A percentile compares a stretch with the other conserved stretches of the same genome.
Conservation (phyloP, 2,113 vertebrate genomes). For the Phalacrocorax carbo region DNA sequence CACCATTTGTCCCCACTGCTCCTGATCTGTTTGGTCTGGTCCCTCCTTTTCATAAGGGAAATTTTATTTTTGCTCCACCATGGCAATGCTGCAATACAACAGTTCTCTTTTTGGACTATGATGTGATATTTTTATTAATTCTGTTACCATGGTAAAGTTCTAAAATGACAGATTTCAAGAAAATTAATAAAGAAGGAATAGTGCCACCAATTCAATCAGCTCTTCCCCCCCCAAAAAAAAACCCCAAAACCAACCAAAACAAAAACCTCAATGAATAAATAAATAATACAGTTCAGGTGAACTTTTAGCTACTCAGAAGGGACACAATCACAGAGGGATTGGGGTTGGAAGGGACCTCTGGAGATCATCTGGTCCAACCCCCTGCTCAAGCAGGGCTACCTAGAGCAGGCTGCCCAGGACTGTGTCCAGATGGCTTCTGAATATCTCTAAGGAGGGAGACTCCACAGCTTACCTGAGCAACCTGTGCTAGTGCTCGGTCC, state of each 20-base stretch:
- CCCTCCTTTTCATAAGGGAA: background rate
- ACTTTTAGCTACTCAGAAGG: background rate
- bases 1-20: background rate
- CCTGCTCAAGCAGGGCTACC: background rate
- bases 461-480: background rate
- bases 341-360: background rate
- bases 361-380: background rate
- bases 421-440: accelerated
- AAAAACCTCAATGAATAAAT: background rate
- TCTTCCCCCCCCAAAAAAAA: background rate
- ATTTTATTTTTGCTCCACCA: background rate
- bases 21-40: background rate
- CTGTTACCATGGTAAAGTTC: background rate
- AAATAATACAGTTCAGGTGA: background rate
- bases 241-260: background rate
- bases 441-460: background rate
- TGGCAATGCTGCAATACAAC: background rate
- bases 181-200: background rate
- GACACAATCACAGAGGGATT: background rate
- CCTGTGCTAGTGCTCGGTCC: background rate
- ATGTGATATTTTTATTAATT: background rate
- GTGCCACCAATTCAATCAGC: background rate
- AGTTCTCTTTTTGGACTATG: background rate
- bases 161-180: background rate
- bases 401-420: background rate